Evolutionary conservation across 2,113 vertebrate species (phyloP).

Genomic region (Syrrhaptes paradoxus): DNA sequence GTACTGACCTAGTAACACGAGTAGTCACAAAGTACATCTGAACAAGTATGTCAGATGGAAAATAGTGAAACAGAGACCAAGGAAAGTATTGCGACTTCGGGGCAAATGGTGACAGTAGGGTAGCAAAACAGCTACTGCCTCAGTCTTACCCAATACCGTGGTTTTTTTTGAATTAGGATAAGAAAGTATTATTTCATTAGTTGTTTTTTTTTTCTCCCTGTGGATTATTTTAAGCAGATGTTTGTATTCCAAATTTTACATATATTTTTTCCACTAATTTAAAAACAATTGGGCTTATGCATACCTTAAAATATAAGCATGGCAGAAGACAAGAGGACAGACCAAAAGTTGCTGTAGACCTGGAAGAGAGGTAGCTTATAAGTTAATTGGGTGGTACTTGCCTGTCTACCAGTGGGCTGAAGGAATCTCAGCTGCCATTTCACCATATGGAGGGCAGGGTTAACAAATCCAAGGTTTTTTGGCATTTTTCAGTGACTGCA

Average conservation of each 20-base stretch:
- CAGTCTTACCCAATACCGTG: not conserved
- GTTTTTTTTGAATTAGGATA: not conserved
- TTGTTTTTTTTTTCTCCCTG: not conserved
- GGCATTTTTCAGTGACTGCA: not conserved
- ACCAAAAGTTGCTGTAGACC: not conserved
- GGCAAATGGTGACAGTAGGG: not conserved
- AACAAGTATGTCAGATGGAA: not conserved
- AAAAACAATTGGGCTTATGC: not conserved
- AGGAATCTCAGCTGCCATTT: not conserved
- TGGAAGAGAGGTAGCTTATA: not conserved
- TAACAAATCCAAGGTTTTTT: not conserved
- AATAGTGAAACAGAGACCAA: not conserved
- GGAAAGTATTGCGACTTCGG: not conserved
- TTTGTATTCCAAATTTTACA: not conserved
- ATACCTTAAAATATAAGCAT: not conserved
- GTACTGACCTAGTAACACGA: not conserved
- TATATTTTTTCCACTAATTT: not conserved
- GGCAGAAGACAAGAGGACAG: not conserved
- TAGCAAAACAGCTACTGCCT: not conserved
- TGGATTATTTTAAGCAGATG: not conserved
- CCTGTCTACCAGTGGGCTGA: not conserved
- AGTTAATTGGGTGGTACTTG: not conserved
- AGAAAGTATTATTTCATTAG: not conserved
- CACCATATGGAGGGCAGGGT: not conserved
- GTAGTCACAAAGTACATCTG: not conserved